Evolutionary conservation across 2,888 invertebrate genomes (phyloP), one percentile per base, ranked within the genome.

Genomic region (Chalcosyrphus nemorum): DNA sequence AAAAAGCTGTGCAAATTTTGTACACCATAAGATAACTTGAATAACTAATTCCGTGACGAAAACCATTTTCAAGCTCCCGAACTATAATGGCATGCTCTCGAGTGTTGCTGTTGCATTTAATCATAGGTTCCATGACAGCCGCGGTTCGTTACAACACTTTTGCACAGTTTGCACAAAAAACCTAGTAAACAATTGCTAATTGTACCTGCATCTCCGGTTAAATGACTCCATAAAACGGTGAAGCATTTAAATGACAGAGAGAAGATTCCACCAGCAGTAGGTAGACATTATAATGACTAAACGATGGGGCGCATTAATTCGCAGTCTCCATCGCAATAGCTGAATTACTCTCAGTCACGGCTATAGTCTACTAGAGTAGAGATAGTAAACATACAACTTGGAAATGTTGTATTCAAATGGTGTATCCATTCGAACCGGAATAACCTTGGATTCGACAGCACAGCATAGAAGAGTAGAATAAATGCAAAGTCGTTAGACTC

Each of bases 371-470:
- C n/a, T 41, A 9, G 41, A 68, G 27, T 45, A 56, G 15, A 17
- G 15, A 17, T 56, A 27, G 29, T 27, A 52, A 52, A 41, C 5
- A 50, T 19, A 29, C 6, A 43, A 63, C 19, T 21, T 5, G 17
- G 27, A 29, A 19, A 71, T 59, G 57, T 57, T 32, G n/a, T 52
- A 47, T 75, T 65, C 74, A 47, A 57, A 65, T 65, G 17, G 38
- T 56, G 45, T 59, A 45, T 47, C 56, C 59, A 57, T 38, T 47
- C 17, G 11, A 35, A 38, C 50, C 66, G 57, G 75, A 57, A 41
- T 57, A 57, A 56, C 75, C 74, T 75, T 75, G 66, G 21, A 13
- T 65, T 13, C 2, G n/a, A n/a, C 29, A 54, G 21, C 24, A 43
- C n/a, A 19, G 13, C 4, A 21, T 32, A 24, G 56, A 43, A 21